These are phyloP conservation scores for Monochamus alternatus DNA, from an alignment of 2,888 invertebrate species.

Conservation along the genomic window DNA sequence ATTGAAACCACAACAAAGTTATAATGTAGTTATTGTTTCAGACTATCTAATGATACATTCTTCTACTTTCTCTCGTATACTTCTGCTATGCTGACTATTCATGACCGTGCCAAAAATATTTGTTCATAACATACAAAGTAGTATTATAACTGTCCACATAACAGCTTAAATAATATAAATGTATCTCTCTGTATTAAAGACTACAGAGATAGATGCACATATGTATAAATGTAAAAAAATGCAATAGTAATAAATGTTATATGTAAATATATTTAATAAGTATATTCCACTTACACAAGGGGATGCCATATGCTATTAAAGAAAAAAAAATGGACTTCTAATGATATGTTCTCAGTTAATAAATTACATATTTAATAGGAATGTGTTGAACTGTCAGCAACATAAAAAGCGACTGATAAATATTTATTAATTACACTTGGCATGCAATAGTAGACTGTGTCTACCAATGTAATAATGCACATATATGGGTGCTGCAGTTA, in stretches of 20 bases:
- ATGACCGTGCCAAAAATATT: too few relatives aligned
- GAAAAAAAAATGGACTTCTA: conserved; percentile 50
- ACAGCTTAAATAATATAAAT: not conserved
- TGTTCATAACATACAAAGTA: not conserved
- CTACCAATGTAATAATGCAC: conserved; percentile 7
- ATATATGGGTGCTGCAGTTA: conserved; percentile 2
- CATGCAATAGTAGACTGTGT: conserved; percentile 22
- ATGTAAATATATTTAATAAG: conserved; percentile 48
- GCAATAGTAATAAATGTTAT: conserved; percentile 39
- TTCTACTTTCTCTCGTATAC: too few relatives aligned
- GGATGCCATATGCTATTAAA: conserved; percentile 49
- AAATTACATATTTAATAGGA: conserved; percentile 57
- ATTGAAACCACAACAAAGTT: too few relatives aligned
- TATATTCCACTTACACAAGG: conserved; percentile 39
- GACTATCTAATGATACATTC: too few relatives aligned
- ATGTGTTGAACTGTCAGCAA: conserved; percentile 54
- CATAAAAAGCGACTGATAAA: conserved; percentile 51
- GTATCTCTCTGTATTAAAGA: conserved; percentile 5
- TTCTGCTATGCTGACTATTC: too few relatives aligned
- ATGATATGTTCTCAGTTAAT: conserved; percentile 50
- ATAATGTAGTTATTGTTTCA: too few relatives aligned
- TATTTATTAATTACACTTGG: conserved; percentile 49
- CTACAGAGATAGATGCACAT: conserved; percentile 1
- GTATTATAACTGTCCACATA: not conserved
- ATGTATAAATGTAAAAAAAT: not conserved